These are phyloP conservation scores for Aphyosemion australe DNA, from an alignment of 2,113 vertebrate genomes.

Conservation along the genomic window DNA sequence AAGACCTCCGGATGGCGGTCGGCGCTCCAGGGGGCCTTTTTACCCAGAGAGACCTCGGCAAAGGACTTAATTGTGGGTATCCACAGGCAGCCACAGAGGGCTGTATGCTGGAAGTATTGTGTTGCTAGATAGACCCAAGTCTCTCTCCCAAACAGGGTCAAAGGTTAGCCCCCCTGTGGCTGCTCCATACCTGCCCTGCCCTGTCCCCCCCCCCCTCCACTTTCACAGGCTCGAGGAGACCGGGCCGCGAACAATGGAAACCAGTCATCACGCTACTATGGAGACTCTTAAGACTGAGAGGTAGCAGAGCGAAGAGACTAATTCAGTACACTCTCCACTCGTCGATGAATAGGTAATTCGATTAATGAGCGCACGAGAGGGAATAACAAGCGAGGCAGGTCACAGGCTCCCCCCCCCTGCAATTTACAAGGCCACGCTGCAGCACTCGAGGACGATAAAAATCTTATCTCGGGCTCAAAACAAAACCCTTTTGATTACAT, in stretches of 20 bases:
- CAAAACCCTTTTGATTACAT: constrained; percentile 61
- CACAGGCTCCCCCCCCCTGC: constrained; percentile 28
- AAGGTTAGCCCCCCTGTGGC: constrained; percentile 83
- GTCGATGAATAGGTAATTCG: constrained; percentile 65
- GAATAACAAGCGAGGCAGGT: constrained; percentile 42
- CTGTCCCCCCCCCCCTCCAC: constrained; percentile 51
- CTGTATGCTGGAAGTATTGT: constrained; percentile 78
- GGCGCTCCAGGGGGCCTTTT: constrained; percentile 85
- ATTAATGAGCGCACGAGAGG: constrained; percentile 58
- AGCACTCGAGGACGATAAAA: constrained; percentile 57
- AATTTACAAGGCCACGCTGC: constrained; percentile 33
- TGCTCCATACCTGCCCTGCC: constrained; percentile 81
- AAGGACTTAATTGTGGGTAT: constrained; percentile 86
- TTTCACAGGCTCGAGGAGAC: constrained; percentile 36
- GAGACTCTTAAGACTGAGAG: constrained; percentile 67
- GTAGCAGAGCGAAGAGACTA: constrained; percentile 66
- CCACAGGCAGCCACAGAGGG: constrained; percentile 90
- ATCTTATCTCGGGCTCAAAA: constrained; percentile 57
- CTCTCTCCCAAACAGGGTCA: constrained; percentile 77
- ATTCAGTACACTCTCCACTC: constrained; percentile 61
- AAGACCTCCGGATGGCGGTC: constrained; percentile 88
- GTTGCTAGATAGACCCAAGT: constrained; percentile 69
- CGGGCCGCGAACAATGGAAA: constrained; percentile 50
- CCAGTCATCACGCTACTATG: constrained; percentile 53
- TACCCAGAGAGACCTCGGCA: constrained; percentile 81